Percentiles rank a stretch among this genome's conserved stretches.
Evolutionary conservation across 53 echinoderm and acorn worm genomes (phyloP).

Genomic region (Mesocentrotus franciscanus): DNA sequence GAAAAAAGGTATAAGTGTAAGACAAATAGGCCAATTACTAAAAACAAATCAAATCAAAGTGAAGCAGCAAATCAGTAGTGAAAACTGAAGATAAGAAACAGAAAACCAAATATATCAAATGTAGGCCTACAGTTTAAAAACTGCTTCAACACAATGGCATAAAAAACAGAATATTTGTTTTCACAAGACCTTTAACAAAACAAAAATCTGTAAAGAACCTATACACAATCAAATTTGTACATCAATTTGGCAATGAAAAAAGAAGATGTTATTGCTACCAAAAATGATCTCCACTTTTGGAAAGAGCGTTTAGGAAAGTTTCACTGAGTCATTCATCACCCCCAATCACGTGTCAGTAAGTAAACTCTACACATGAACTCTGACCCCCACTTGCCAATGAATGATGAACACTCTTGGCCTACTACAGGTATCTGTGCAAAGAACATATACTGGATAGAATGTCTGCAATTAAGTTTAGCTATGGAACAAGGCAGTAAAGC

Average conservation of each 20-base stretch:
- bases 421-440: not conserved
- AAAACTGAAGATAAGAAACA: not conserved
- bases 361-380: conserved; percentile 58
- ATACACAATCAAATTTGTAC: not conserved
- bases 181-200: not conserved
- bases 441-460: not conserved
- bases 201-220: not conserved
- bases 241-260: not conserved
- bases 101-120: not conserved
- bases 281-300: not conserved
- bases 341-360: conserved; percentile 36
- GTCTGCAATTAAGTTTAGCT: not conserved
- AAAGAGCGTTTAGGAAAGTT: not conserved
- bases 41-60: not conserved
- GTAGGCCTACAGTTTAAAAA: no score
- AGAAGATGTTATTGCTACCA: not conserved
- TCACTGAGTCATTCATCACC: conserved; percentile 50
- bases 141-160: not conserved
- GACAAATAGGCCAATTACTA: no score
- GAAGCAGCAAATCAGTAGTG: not conserved
- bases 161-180: no score
- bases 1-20: no score
- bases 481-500: no score
- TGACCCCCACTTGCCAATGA: conserved; percentile 39
- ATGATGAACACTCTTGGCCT: conserved; percentile 31